phyloP scores from a whole-genome alignment of 2,797 vertebrate species.

The Malurus leucopterus region DNA sequence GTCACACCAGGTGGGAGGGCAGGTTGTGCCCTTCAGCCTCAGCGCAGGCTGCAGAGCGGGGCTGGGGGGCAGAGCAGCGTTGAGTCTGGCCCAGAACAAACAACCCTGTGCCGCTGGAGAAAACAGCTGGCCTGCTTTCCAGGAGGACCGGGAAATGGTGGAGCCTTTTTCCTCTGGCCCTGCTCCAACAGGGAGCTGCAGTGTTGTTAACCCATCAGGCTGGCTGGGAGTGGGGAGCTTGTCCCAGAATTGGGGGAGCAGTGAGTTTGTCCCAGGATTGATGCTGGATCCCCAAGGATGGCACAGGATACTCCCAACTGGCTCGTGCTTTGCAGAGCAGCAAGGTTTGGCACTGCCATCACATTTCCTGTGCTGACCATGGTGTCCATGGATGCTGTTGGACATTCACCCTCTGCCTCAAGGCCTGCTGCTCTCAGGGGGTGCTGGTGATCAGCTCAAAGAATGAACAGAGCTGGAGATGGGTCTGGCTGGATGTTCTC shows the following conservation, averaged over 20 bases:
- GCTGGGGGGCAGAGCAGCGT: not conserved
- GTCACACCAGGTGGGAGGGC: not conserved
- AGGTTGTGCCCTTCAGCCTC: constrained; percentile 3
- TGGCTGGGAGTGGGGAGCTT: accelerated
- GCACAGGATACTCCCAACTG: not conserved
- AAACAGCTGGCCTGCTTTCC: constrained; percentile 42
- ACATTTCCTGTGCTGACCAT: accelerated
- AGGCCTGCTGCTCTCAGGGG: not conserved
- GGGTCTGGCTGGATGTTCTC: not conserved
- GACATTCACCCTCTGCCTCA: accelerated
- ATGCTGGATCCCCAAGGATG: not conserved
- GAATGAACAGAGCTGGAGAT: not conserved
- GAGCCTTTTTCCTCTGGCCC: constrained; percentile 53
- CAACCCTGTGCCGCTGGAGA: constrained; percentile 22
- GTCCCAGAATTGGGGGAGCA: accelerated
- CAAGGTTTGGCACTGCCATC: not conserved
- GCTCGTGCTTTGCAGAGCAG: not conserved
- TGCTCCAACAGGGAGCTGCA: not conserved
- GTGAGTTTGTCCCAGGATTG: not conserved
- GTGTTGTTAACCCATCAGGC: not conserved
- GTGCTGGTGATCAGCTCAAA: not conserved
- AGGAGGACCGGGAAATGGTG: constrained; percentile 12
- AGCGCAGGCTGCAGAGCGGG: accelerated
- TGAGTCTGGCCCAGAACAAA: constrained; percentile 53
- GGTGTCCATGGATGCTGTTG: not conserved